Evolutionary conservation across 2,113 vertebrate species (phyloP), one percentile per base, ranked within the genome.

Genomic region (Chrysemys picta): DNA sequence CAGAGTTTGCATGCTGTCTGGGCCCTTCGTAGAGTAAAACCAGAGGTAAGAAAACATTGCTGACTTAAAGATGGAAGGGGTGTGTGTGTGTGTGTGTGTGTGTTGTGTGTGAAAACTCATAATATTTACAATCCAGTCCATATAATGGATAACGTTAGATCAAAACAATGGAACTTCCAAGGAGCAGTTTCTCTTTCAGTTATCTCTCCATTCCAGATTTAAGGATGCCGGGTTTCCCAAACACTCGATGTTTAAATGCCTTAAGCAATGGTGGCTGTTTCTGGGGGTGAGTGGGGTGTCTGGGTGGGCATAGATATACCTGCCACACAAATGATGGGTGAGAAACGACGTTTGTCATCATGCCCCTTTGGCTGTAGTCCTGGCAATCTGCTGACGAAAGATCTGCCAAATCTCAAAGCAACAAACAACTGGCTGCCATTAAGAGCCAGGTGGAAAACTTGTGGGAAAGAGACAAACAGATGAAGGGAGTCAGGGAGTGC

Each of bases 1-100:
- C 99, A 99, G 96, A 98, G 98, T 94, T 98, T 98, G 62, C 99
- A 99, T 96, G 98, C 99, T 0, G 97, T 99, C 47, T 99, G 99
- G 99, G 96, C 97, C 57, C 98, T 99, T 27, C 99, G 99, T 80
- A 99, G 98, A 97, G 99, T 99, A 76, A 99, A 99, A 84, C 88
- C 98, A 47, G 99, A 99, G 98, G 99, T 99, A 97, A 42, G 1
- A 19, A 6, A 35, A 80, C 25, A 25, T 24, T 14, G 10, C 35
- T 3, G 2, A 29, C 2, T 78, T 29, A 8, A 76, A 76, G 42
- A 3, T 76, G 42, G 17, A 72, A 22, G 25, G 6, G 4, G 17
- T 1, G 1, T 17, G 16, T 45, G 1, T 89, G 6, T 38, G 75
- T 22, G n/a, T 0, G 0, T 29, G 69, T 24, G 6, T 4, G 86